These are phyloP conservation scores for Diaphora mendica DNA, from an alignment of 2,888 invertebrate species.

Conservation along the genomic window DNA sequence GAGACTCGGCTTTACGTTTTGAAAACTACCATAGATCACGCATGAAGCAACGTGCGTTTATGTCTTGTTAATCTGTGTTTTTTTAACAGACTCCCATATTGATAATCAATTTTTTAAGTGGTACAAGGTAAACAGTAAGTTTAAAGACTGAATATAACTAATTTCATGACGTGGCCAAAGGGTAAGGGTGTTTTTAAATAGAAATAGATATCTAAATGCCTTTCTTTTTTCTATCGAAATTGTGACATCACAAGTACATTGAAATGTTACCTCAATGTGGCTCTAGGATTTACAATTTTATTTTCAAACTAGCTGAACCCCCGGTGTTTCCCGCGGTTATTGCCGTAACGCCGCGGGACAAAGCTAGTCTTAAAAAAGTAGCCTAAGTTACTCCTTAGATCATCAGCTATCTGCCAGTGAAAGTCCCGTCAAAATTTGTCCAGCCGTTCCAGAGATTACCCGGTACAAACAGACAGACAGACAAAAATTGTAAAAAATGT, in stretches of 20 bases:
- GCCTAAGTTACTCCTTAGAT: no score
- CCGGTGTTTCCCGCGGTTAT: no score
- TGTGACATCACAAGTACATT: not conserved
- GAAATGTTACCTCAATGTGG: not conserved
- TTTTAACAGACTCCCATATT: slow-evolving; percentile 24
- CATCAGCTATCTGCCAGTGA: no score
- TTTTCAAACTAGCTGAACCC: no score
- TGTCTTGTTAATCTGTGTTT: not conserved
- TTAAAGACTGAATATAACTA: slow-evolving; percentile 50
- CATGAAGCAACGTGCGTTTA: not conserved
- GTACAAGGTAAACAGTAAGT: slow-evolving; percentile 40
- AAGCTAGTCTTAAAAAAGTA: no score
- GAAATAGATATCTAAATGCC: slow-evolving; percentile 17
- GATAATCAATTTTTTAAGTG: slow-evolving; percentile 19
- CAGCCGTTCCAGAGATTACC: no score
- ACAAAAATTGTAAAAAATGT: no score
- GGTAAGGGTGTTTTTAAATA: slow-evolving; percentile 28
- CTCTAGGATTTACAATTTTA: not conserved
- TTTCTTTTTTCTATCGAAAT: slow-evolving; percentile 24
- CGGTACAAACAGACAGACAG: no score
- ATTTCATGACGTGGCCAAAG: slow-evolving; percentile 50
- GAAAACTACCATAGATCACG: not conserved
- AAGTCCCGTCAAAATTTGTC: no score
- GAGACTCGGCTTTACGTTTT: no score
- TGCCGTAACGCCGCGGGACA: no score